These are phyloP conservation scores for Embidobia sp. DNA, from an alignment of 2,888 invertebrate species.

Conservation along the genomic window DNA sequence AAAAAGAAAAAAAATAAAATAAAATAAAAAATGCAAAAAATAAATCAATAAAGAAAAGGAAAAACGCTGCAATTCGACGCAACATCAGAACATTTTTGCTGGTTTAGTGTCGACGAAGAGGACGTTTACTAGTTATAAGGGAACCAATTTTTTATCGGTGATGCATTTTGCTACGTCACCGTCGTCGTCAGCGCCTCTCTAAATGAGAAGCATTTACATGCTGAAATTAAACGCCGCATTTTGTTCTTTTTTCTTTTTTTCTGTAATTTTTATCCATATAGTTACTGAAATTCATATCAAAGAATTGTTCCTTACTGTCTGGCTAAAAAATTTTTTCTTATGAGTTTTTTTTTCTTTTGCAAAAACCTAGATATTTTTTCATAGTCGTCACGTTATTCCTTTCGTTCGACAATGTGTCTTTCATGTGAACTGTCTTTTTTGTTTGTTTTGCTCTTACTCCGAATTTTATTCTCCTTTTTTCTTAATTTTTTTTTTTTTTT, in stretches of 20 bases:
- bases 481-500: too few species aligned
- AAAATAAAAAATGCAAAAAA: too few species aligned
- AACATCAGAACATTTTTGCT: not conserved
- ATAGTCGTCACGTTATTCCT: slow-evolving; percentile 15
- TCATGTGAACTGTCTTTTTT: too few species aligned
- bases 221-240: slow-evolving; percentile 39
- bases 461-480: too few species aligned
- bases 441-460: too few species aligned
- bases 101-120: slow-evolving; percentile 68
- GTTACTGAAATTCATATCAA: too few species aligned
- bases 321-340: not conserved
- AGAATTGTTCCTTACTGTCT: too few species aligned
- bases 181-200: slow-evolving; percentile 71
- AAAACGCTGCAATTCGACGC: slow-evolving; percentile 35
- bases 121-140: slow-evolving; percentile 78
- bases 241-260: slow-evolving; percentile 45
- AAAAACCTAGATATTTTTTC: too few species aligned
- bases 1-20: slow-evolving; percentile 10
- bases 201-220: slow-evolving; percentile 64
- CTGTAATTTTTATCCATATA: slow-evolving; percentile 5
- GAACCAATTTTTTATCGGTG: slow-evolving; percentile 79
- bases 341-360: slow-evolving; percentile 20
- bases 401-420: too few species aligned
- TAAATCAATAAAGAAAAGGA: slow-evolving; percentile 20
- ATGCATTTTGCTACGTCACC: slow-evolving; percentile 73